These are phyloP conservation scores for Megathymus violae DNA, from an alignment of 1,140 invertebrate genomes.

Conservation along the genomic window DNA sequence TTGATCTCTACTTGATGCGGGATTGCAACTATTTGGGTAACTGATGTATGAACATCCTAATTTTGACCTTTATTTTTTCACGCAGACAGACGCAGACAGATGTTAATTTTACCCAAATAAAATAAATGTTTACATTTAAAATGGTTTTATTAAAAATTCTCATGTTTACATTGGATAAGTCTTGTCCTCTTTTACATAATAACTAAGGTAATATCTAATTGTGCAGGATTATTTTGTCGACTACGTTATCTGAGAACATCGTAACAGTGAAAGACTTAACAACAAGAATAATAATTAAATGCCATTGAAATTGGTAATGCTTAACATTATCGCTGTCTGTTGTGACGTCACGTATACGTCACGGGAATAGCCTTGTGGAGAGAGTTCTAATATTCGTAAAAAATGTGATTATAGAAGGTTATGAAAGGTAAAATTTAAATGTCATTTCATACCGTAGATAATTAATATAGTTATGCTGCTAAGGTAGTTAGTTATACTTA, in stretches of 20 bases:
- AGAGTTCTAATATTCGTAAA: not conserved
- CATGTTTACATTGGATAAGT: constrained; percentile 62
- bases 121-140: constrained; percentile 34
- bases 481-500: too few relatives aligned
- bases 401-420: not conserved
- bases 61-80: too few relatives aligned
- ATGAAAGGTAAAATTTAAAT: not conserved
- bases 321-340: constrained; percentile 10
- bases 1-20: too few relatives aligned
- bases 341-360: constrained; percentile 12
- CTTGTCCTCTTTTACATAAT: constrained; percentile 49
- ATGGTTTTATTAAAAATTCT: constrained; percentile 58
- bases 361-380: constrained; percentile 6
- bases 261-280: constrained; percentile 20
- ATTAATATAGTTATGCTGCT: too few relatives aligned
- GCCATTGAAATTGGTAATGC: constrained; percentile 12
- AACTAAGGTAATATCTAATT: constrained; percentile 26
- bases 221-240: constrained; percentile 21
- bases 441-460: not conserved
- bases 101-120: constrained; percentile 20
- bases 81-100: too few relatives aligned
- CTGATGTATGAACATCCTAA: not conserved
- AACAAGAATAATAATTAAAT: constrained; percentile 11
- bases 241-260: constrained; percentile 16
- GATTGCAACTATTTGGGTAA: too few relatives aligned